Conservation (phyloP, 1,140 invertebrate genomes). For the Lutraria rhynchaena region DNA sequence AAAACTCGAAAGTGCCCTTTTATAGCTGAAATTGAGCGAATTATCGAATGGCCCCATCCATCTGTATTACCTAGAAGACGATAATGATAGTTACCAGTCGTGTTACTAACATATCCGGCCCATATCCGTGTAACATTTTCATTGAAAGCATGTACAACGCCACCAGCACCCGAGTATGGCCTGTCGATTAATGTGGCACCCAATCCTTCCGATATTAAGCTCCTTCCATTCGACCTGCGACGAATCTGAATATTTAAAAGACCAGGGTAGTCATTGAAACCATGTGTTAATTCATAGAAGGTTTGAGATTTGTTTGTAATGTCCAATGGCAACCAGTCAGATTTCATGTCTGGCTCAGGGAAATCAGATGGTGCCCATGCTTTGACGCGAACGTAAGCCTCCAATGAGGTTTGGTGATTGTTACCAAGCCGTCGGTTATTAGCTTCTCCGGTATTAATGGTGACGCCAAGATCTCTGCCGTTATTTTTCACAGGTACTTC, state of each 20-base stretch:
- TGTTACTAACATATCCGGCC: slow-evolving; percentile 17
- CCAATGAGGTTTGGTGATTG: slow-evolving; percentile 10
- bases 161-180: background rate
- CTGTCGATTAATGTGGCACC: background rate
- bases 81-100: background rate
- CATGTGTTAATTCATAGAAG: slow-evolving; percentile 14
- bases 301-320: background rate
- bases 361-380: slow-evolving; percentile 21
- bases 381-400: slow-evolving; percentile 20
- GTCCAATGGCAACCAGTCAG: slow-evolving; percentile 29
- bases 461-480: background rate
- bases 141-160: slow-evolving; percentile 12
- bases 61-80: background rate
- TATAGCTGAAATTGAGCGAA: background rate
- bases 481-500: slow-evolving; percentile 10
- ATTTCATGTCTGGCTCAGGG: slow-evolving; percentile 15
- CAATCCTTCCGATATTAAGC: slow-evolving; percentile 13
- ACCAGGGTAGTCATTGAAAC: background rate
- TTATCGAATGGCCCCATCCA: background rate
- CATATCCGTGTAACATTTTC: slow-evolving; percentile 6
- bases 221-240: background rate
- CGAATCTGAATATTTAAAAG: slow-evolving; percentile 29
- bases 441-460: slow-evolving; percentile 20
- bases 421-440: slow-evolving; percentile 5
- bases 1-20: slow-evolving; percentile 20